Evolutionary conservation across 2,888 invertebrate species (phyloP).

Genomic region (Trissolcus japonicus): DNA sequence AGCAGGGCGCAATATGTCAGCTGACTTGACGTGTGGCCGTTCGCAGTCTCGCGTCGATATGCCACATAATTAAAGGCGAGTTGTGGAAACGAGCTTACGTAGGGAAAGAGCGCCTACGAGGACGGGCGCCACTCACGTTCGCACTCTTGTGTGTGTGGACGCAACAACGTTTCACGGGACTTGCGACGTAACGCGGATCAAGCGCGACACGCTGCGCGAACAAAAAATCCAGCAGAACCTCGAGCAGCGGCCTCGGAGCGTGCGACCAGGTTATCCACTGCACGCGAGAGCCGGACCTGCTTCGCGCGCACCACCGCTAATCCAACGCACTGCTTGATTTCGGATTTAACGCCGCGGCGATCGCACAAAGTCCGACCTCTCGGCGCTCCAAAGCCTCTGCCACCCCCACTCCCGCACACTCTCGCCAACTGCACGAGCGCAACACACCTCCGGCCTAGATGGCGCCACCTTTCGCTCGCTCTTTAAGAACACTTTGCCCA

Average conservation of each 20-base stretch:
- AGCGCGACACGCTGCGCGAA: constrained; percentile 1
- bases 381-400: constrained; percentile 56
- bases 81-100: constrained; percentile 55
- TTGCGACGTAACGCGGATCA: neutral
- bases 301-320: constrained; percentile 21
- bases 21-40: constrained; percentile 76
- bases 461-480: constrained; percentile 2
- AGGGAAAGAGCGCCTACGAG: constrained; percentile 31
- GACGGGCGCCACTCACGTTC: constrained; percentile 8
- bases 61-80: constrained; percentile 74
- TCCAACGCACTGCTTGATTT: constrained; percentile 32
- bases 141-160: constrained; percentile 1
- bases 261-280: constrained; percentile 9
- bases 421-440: constrained; percentile 32
- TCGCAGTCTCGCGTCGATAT: constrained; percentile 72
- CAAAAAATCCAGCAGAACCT: neutral
- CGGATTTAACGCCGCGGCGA: constrained; percentile 36
- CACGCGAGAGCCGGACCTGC: constrained; percentile 19
- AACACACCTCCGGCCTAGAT: neutral
- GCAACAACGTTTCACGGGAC: neutral
- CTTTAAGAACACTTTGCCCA: constrained; percentile 16
- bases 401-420: constrained; percentile 50
- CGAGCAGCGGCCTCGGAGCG: neutral
- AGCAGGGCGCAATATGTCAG: constrained; percentile 77
- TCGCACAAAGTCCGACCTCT: constrained; percentile 54